Conservation (phyloP, 2,113 vertebrate genomes). For the Sylvietta virens region DNA sequence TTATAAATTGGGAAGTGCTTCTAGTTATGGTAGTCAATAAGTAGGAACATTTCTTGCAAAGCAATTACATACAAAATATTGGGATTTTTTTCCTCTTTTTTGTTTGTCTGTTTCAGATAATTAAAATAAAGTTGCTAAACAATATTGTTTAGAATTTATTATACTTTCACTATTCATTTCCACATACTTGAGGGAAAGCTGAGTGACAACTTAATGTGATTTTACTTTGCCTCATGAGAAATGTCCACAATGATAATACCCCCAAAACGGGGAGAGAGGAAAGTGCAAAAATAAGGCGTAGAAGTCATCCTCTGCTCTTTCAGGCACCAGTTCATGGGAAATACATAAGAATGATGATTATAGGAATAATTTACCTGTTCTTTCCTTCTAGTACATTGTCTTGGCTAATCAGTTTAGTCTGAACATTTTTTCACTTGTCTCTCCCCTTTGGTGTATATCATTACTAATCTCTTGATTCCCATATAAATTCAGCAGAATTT, state of each 20-base stretch:
- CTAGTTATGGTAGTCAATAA: neutral
- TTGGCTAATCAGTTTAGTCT: neutral
- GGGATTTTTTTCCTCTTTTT: rapidly evolving
- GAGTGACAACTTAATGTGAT: neutral
- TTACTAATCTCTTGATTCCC: neutral
- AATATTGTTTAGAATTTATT: neutral
- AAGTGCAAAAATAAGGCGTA: neutral
- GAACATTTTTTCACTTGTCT: neutral
- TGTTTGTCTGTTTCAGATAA: neutral
- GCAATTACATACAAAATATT: neutral
- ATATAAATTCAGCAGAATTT: neutral
- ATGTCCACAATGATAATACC: rapidly evolving
- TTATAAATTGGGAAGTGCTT: neutral
- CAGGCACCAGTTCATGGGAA: neutral
- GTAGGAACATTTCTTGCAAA: neutral
- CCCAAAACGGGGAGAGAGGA: rapidly evolving
- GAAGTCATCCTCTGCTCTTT: neutral
- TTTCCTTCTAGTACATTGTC: neutral
- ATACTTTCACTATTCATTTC: neutral
- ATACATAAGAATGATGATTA: neutral
- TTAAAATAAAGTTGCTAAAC: neutral
- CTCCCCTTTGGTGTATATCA: neutral
- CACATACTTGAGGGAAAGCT: neutral
- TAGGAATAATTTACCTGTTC: neutral
- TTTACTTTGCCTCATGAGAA: neutral